phyloP scores from a whole-genome alignment of 2,797 vertebrate species.

The Ctenopoma kingsleyae region DNA sequence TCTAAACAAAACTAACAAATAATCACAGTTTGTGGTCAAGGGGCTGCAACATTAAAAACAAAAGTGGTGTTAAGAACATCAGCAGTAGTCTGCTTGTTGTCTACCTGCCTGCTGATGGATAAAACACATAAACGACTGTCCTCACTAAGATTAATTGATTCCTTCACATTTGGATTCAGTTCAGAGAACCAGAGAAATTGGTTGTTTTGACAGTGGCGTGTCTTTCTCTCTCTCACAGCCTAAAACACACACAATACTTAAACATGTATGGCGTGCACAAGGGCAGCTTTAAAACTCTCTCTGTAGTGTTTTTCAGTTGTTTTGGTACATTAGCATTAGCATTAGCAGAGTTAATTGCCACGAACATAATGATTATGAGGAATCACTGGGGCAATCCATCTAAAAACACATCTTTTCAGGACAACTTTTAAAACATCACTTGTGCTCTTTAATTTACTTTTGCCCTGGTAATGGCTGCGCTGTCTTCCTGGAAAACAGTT shows the following conservation, averaged over 20 bases:
- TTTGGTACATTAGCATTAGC: slow-evolving; percentile 32
- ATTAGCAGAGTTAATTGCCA: slow-evolving; percentile 31
- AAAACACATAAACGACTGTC: slow-evolving; percentile 65
- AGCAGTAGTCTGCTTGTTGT: slow-evolving; percentile 37
- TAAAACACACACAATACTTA: slow-evolving; percentile 36
- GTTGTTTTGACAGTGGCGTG: slow-evolving; percentile 71
- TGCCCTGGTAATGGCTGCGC: slow-evolving; percentile 3
- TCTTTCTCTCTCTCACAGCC: slow-evolving; percentile 36
- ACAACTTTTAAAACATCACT: slow-evolving; percentile 44
- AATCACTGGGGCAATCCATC: slow-evolving; percentile 16
- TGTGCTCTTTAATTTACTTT: slow-evolving; percentile 39
- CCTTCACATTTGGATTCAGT: slow-evolving; percentile 75
- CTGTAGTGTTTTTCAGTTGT: neutral
- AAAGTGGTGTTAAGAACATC: slow-evolving; percentile 33
- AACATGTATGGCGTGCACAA: slow-evolving; percentile 16
- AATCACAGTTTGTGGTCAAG: slow-evolving; percentile 18
- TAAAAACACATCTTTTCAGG: slow-evolving; percentile 12
- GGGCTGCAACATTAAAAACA: neutral
- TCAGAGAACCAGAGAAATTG: slow-evolving; percentile 75
- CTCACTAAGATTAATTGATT: slow-evolving; percentile 76
- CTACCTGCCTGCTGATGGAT: slow-evolving; percentile 59
- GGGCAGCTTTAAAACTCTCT: slow-evolving; percentile 10
- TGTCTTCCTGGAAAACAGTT: slow-evolving; percentile 47
- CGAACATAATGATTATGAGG: slow-evolving; percentile 29
- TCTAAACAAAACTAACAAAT: slow-evolving; percentile 18